These are phyloP conservation scores for Heterodera carotae DNA, from an alignment of 1,140 invertebrate species.

Conservation along the genomic window DNA sequence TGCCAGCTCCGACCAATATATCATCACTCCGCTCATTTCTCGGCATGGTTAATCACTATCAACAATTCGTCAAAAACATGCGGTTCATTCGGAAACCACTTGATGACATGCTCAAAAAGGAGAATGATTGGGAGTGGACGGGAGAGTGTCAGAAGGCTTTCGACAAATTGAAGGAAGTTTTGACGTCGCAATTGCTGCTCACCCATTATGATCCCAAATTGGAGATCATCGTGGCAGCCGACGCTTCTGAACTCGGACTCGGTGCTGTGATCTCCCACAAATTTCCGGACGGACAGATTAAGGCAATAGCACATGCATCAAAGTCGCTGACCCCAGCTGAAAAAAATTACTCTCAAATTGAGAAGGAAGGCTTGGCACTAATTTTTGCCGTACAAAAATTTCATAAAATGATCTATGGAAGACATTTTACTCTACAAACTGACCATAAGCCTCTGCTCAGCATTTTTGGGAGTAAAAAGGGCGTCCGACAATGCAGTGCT, in stretches of 20 bases:
- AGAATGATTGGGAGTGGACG: conserved; percentile 38
- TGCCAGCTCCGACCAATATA: conserved; percentile 9
- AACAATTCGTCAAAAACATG: neutral
- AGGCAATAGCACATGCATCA: conserved; percentile 66
- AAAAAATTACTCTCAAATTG: conserved; percentile 58
- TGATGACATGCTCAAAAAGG: conserved; percentile 27
- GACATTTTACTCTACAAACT: conserved; percentile 67
- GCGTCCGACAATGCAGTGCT: neutral
- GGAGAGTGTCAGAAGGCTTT: conserved; percentile 46
- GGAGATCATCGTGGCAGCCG: conserved; percentile 67
- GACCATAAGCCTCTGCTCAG: conserved; percentile 69
- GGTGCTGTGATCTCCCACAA: conserved; percentile 68
- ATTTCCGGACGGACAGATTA: conserved; percentile 64
- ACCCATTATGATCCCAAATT: conserved; percentile 66
- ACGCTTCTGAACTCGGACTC: conserved; percentile 69
- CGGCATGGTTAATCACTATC: conserved; percentile 34
- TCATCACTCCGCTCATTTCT: conserved; percentile 2
- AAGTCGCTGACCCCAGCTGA: conserved; percentile 6
- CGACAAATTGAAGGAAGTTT: conserved; percentile 51
- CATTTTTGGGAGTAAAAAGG: neutral
- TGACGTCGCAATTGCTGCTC: conserved; percentile 57
- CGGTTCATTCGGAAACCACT: conserved; percentile 21
- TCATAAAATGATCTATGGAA: conserved; percentile 68
- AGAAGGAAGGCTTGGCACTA: neutral
- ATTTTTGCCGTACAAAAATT: neutral